These are phyloP conservation scores for Ellobium chinense DNA, from an alignment of 2,888 invertebrate genomes.

Conservation along the genomic window DNA sequence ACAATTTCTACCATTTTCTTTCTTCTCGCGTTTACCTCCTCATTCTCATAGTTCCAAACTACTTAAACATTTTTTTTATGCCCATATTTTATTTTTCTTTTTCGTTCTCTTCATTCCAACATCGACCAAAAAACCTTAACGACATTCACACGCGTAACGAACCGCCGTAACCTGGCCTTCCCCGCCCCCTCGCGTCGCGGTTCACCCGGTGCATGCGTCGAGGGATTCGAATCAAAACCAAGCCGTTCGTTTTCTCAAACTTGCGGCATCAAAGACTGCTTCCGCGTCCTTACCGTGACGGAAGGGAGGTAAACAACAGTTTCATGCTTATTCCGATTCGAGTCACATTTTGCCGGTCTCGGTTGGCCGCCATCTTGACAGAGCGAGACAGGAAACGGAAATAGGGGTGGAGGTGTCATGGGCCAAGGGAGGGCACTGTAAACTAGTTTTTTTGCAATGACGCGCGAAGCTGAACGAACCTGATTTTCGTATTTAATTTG, in stretches of 20 bases:
- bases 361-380: neutral
- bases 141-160: slow-evolving; percentile 5
- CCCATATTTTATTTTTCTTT: no score
- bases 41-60: no score
- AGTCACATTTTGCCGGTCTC: neutral
- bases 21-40: no score
- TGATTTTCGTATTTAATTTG: neutral
- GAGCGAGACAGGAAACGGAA: slow-evolving; percentile 18
- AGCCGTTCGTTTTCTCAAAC: neutral
- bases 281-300: slow-evolving; percentile 10
- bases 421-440: neutral
- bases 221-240: neutral
- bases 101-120: neutral
- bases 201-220: neutral
- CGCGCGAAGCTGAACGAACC: neutral
- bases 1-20: no score
- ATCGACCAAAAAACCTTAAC: slow-evolving; percentile 3
- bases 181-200: neutral
- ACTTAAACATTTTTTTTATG: no score
- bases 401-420: neutral
- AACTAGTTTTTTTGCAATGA: neutral
- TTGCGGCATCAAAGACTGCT: slow-evolving; percentile 24
- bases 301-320: neutral
- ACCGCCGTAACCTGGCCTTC: neutral
- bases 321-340: neutral